Base-by-base conservation (phyloP, 2,113 vertebrate genomes). In the Sinosuthora webbiana region DNA sequence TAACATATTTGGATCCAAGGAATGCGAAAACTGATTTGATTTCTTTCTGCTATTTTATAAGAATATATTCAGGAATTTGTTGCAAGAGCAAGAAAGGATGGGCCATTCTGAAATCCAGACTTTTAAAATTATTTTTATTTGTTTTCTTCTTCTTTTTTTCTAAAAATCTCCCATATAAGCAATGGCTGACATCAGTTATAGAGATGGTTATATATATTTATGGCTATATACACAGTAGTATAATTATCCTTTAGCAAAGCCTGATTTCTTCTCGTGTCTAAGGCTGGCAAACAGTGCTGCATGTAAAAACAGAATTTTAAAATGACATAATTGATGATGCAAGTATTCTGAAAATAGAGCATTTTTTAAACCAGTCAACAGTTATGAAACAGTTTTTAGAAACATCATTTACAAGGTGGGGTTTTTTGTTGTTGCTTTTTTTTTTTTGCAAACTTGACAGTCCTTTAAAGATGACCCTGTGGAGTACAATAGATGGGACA, bases 391-490 rank as follows among this genome's bases (percentile, higher is more conserved):
- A 37, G 11, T 33, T 81, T 83, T 90, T 65, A 69, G 60, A 90
- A 75, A 25, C 59, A 59, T 63, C 44, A 57, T 88, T 82, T 78
- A 57, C 21, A 75, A 33, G 62, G 78, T 19, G 4, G 15, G 4
- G 7, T 44, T 44, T 52, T 8, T 9, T n/a, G 41, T 62, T 25
- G 8, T 3, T n/a, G n/a, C n/a, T n/a, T n/a, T n/a, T n/a, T 25
- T 33, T 77, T 24, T 53, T 74, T 30, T 52, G 0, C 18, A 50
- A 63, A 91, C 42, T 42, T 74, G 88, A 80, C 56, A 65, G 39
- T 77, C 65, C 87, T 88, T 95, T 95, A 95, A 93, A 90, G 91
- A 92, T 82, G 89, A 96, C 94, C 94, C 80, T 73, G 83, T 95
- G 67, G 23, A 93, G 63, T 73, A 62, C 73, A 83, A 65, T 93